These are phyloP conservation scores for Avahi laniger DNA, from an alignment of 2,797 vertebrate genomes.

Conservation along the genomic window DNA sequence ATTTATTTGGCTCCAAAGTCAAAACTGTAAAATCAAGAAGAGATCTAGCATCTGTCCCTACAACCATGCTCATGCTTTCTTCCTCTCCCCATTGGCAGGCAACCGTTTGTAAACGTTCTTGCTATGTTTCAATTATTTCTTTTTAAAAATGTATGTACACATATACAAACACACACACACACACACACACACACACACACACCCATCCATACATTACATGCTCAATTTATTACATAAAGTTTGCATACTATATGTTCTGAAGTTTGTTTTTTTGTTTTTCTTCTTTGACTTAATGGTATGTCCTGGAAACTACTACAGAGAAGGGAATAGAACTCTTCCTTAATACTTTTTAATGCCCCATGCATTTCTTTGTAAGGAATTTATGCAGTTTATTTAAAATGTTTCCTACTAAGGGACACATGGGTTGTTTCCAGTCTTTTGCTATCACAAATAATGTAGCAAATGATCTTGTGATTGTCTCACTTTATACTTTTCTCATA, in stretches of 20 bases:
- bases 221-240: not conserved
- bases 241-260: not conserved
- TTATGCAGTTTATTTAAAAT: not conserved
- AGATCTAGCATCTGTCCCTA: not conserved
- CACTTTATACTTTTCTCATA: not conserved
- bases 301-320: not conserved
- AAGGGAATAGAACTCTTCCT: not conserved
- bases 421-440: not conserved
- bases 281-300: not conserved
- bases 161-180: not conserved
- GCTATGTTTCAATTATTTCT: not conserved
- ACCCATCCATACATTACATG: not conserved
- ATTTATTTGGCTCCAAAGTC: not conserved
- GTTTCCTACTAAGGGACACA: not conserved
- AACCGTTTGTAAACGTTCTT: not conserved
- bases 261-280: not conserved
- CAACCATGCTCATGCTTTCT: not conserved
- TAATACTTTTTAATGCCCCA: not conserved
- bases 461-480: not conserved
- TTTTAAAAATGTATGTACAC: not conserved
- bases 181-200: not conserved
- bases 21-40: not conserved
- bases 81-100: not conserved
- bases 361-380: not conserved
- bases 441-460: not conserved